Percentiles rank a stretch among this genome's conserved stretches.
Conservation (phyloP, 2,113 vertebrate species). For the Thalassarche chlororhynchos region DNA sequence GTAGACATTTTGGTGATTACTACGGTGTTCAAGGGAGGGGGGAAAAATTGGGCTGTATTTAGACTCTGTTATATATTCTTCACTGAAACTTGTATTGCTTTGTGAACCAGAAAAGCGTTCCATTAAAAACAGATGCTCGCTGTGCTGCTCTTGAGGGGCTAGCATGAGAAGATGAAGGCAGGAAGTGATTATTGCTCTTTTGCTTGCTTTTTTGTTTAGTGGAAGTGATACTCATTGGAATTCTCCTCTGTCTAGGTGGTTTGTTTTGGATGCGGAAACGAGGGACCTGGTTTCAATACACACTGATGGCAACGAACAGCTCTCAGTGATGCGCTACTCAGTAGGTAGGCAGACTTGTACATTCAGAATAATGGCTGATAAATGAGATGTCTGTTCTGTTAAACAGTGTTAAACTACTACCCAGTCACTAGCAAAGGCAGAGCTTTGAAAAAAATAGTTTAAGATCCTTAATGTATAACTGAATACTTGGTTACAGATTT, state of each 20-base stretch:
- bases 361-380: neutral
- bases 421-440: neutral
- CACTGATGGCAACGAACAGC: conserved; percentile 96
- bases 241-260: conserved; percentile 86
- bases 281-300: conserved; percentile 96
- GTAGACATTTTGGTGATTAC: neutral
- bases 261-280: conserved; percentile 93
- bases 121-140: neutral
- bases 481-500: neutral
- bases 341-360: conserved; percentile 78
- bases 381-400: neutral
- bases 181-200: neutral
- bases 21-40: neutral
- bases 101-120: neutral
- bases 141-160: neutral
- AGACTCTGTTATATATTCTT: neutral
- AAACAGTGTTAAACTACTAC: neutral
- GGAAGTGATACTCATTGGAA: neutral
- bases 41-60: neutral
- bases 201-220: neutral
- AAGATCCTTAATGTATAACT: neutral
- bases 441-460: neutral
- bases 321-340: conserved; percentile 96
- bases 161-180: neutral
- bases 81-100: neutral